Percentiles rank a stretch among this genome's conserved stretches.
These are phyloP conservation scores for Drosophila nigritarsus DNA, from an alignment of 2,888 invertebrate genomes.

Conservation along the genomic window DNA sequence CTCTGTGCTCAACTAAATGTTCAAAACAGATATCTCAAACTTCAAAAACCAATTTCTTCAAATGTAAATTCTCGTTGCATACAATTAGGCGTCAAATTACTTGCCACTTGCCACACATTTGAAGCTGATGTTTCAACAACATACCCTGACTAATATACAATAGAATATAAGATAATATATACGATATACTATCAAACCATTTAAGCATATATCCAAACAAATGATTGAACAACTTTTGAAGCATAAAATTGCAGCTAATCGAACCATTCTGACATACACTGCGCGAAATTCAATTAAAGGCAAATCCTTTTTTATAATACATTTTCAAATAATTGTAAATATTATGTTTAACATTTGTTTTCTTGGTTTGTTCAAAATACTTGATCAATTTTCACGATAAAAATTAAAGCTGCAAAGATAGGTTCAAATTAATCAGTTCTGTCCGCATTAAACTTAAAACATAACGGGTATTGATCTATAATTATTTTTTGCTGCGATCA, in stretches of 20 bases:
- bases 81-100: constrained; percentile 17
- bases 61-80: constrained; percentile 26
- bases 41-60: constrained; percentile 9
- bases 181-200: background rate
- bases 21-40: constrained; percentile 35
- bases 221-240: background rate
- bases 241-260: background rate
- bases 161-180: background rate
- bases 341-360: background rate
- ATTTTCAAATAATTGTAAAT: background rate
- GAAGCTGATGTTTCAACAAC: background rate
- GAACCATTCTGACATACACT: background rate
- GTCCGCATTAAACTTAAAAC: too few relatives aligned
- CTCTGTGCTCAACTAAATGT: constrained; percentile 7
- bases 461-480: background rate
- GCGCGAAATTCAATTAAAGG: background rate
- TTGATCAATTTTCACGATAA: background rate
- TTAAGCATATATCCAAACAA: background rate
- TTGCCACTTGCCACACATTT: background rate
- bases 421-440: background rate
- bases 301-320: background rate
- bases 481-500: background rate
- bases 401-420: background rate
- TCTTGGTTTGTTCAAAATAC: background rate
- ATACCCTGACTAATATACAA: background rate